Base-by-base conservation (phyloP, 2,113 vertebrate genomes). In the Sclerurus mexicanus region DNA sequence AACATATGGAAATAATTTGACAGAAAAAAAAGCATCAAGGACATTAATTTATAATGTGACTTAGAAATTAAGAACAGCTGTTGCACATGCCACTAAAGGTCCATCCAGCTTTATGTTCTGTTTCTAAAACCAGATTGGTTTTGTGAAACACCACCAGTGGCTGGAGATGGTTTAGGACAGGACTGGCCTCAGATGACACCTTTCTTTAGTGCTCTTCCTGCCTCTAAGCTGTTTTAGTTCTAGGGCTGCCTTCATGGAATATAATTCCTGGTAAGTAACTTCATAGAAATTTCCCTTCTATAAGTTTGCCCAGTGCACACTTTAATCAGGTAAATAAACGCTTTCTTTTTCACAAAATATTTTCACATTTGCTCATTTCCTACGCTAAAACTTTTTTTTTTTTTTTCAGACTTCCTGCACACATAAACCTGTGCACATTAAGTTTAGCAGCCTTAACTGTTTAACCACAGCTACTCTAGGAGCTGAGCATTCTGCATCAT, bases 51-150 rank as follows among this genome's bases (percentile, higher is more conserved):
- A 69, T 71, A 30, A 4, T 74, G 33, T 75, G 42, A 82, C 16
- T 74, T 47, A 19, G 40, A 30, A 72, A 59, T 12, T 8, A 72
- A 28, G 15, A 58, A 53, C 9, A 63, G 15, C 9, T 42, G 42
- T 18, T 0, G 0, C 9, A 53, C 25, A 3, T 40, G 40, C 7
- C 35, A 68, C 47, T 10, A 44, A 33, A 58, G 35, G 47, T 75
- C 28, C 28, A 23, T 21, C 22, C 47, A 81, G 27, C 11, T 28
- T 4, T 2, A 0, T 44, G 14, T 30, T 44, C 37, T 49, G 5
- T 56, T 75, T 90, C 37, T 39, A 72, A 9, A 21, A 72, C 9
- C 17, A 40, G 7, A 19, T 0, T 50, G 14, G 3, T 73, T 46
- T 74, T 10, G 24, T 69, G 7, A 73, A 84, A 67, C 10, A 28